Conservation (phyloP, 2,888 invertebrate species). For the Chloroclystis v-ata region DNA sequence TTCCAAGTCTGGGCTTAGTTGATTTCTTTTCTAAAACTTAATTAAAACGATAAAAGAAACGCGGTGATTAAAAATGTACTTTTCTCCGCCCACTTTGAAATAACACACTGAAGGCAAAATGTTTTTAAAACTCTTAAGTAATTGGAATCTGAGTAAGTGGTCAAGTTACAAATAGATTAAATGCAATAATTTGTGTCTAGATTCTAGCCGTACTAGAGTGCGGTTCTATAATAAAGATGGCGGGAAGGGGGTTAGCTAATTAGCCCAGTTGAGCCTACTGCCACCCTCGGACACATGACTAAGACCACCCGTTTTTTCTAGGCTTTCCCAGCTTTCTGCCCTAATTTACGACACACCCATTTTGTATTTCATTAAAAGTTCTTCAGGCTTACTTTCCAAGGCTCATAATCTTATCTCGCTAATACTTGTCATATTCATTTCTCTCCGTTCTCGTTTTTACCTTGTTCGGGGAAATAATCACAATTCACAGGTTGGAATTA, state of each 20-base stretch:
- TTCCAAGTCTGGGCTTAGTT: constrained; percentile 1
- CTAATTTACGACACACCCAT: constrained; percentile 44
- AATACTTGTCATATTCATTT: constrained; percentile 14
- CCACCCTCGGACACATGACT: constrained; percentile 2
- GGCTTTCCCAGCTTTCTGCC: constrained; percentile 35
- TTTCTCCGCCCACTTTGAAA: constrained; percentile 1
- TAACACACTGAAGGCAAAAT: not conserved
- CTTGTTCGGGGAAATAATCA: constrained; percentile 14
- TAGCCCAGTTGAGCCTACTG: constrained; percentile 3
- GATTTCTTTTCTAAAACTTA: constrained; percentile 8
- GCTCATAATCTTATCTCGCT: constrained; percentile 40
- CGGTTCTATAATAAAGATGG: constrained; percentile 11
- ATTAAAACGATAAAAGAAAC: constrained; percentile 9
- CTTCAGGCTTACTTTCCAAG: constrained; percentile 29
- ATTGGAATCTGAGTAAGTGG: too few relatives aligned
- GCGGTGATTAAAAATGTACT: constrained; percentile 6
- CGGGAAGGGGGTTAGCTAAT: constrained; percentile 16
- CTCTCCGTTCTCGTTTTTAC: not conserved
- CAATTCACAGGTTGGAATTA: constrained; percentile 13
- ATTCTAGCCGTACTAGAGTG: too few relatives aligned
- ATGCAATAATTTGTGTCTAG: not conserved
- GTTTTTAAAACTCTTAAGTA: not conserved
- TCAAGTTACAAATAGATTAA: too few relatives aligned
- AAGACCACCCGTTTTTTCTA: constrained; percentile 24
- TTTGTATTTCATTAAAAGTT: constrained; percentile 55